Percentiles rank a stretch among this genome's conserved stretches.
These are phyloP conservation scores for Drosophila biarmipes DNA, from an alignment of 1,140 invertebrate genomes.

Conservation along the genomic window DNA sequence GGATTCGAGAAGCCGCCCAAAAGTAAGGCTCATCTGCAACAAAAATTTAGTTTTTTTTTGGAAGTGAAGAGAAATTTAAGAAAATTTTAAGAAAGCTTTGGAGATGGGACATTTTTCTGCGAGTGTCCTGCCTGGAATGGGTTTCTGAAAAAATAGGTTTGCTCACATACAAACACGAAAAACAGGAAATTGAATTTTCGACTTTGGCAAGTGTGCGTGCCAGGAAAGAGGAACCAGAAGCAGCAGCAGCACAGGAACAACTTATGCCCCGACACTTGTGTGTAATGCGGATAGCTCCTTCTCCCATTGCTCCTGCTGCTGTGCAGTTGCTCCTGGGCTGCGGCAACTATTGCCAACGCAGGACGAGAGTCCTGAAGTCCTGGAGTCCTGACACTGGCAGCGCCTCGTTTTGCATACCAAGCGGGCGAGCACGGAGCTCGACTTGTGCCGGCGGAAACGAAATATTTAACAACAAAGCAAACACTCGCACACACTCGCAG, in stretches of 20 bases:
- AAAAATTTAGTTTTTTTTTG: no score
- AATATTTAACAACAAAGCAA: slow-evolving; percentile 83
- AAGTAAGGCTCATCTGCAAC: no score
- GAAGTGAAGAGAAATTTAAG: no score
- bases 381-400: slow-evolving; percentile 77
- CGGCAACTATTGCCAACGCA: slow-evolving; percentile 75
- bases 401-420: slow-evolving; percentile 82
- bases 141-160: slow-evolving; percentile 33
- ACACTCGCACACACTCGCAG: slow-evolving; percentile 33
- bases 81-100: no score
- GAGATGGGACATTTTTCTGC: not conserved
- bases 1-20: no score
- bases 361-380: slow-evolving; percentile 69
- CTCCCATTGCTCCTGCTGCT: slow-evolving; percentile 10
- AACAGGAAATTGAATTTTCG: slow-evolving; percentile 84
- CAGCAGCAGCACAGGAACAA: slow-evolving; percentile 28
- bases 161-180: slow-evolving; percentile 77
- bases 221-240: slow-evolving; percentile 59
- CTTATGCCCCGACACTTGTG: slow-evolving; percentile 47
- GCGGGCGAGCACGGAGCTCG: slow-evolving; percentile 50
- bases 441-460: slow-evolving; percentile 79
- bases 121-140: slow-evolving; percentile 12
- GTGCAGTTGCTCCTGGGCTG: slow-evolving; percentile 45
- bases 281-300: slow-evolving; percentile 40
- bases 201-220: slow-evolving; percentile 81